Evolutionary conservation across 2,797 vertebrate genomes (phyloP).

Genomic region (Telmatherina bonti): DNA sequence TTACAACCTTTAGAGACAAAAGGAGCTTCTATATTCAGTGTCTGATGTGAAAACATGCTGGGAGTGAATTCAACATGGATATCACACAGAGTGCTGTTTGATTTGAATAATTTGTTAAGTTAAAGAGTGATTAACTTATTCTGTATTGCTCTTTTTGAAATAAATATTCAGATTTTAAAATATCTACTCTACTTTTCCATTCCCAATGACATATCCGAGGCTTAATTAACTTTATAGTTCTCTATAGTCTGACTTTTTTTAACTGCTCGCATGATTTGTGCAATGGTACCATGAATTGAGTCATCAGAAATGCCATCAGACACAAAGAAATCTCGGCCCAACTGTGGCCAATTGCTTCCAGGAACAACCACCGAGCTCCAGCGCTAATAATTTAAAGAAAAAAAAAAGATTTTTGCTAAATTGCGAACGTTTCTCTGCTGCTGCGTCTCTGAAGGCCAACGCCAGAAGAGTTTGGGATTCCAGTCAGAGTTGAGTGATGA

Average conservation of each 20-base stretch:
- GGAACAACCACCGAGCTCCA: conserved; percentile 28
- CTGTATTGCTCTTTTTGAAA: no score
- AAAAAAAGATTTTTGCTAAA: conserved; percentile 62
- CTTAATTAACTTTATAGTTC: not conserved
- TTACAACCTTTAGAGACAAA: conserved; percentile 16
- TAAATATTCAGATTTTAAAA: not conserved
- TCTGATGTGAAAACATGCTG: conserved; percentile 4
- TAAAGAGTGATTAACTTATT: not conserved
- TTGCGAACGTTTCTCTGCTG: conserved; percentile 62
- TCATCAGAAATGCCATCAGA: conserved; percentile 40
- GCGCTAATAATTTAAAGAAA: conserved; percentile 69
- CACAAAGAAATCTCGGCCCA: conserved; percentile 18
- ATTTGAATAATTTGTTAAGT: not conserved
- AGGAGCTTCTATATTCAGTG: not conserved
- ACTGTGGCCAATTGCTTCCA: conserved; percentile 20
- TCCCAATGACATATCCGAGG: no score
- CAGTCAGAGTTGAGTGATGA: conserved; percentile 83
- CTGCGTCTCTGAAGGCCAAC: conserved; percentile 67
- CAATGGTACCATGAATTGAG: conserved; percentile 20
- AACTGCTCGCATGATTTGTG: not conserved
- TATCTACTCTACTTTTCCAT: not conserved
- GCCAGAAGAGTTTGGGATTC: conserved; percentile 79
- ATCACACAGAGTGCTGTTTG: not conserved
- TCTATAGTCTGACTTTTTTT: not conserved
- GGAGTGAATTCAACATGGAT: not conserved